Evolutionary conservation across 2,888 invertebrate genomes (phyloP).

Genomic region (Drosophila atroscutellata): DNA sequence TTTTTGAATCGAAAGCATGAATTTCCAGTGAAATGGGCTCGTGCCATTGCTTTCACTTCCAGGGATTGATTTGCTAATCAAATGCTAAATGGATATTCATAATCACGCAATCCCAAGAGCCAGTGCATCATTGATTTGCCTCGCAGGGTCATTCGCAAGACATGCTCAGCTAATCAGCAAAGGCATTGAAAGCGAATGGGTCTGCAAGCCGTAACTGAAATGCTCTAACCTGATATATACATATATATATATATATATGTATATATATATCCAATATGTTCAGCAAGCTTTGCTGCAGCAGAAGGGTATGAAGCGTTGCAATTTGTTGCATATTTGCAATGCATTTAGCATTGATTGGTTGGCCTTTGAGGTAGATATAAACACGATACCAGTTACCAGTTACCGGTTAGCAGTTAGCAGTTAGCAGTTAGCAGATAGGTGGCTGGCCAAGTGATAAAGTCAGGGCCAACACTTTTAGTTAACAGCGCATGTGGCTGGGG

Average conservation of each 20-base stretch:
- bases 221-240: constrained; percentile 14
- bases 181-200: not conserved
- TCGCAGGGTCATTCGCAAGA: constrained; percentile 36
- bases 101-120: constrained; percentile 47
- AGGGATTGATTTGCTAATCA: constrained; percentile 58
- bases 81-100: constrained; percentile 45
- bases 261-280: not conserved
- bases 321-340: constrained; percentile 50
- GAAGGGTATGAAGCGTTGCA: constrained; percentile 24
- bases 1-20: constrained; percentile 7
- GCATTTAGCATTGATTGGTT: constrained; percentile 63
- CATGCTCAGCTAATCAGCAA: constrained; percentile 55
- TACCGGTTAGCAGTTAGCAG: constrained; percentile 18
- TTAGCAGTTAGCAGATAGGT: constrained; percentile 31
- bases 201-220: not conserved
- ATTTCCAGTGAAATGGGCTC: constrained; percentile 27
- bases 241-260: not conserved
- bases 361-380: constrained; percentile 62
- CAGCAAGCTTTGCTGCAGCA: not conserved
- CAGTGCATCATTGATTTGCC: constrained; percentile 34
- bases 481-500: constrained; percentile 73
- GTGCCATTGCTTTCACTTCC: constrained; percentile 46
- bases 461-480: constrained; percentile 68
- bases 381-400: constrained; percentile 28
- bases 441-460: constrained; percentile 47